Evolutionary conservation across 2,888 invertebrate species (phyloP), one percentile per base, ranked within the genome.

Genomic region (Lordiphosa fenestrarum): DNA sequence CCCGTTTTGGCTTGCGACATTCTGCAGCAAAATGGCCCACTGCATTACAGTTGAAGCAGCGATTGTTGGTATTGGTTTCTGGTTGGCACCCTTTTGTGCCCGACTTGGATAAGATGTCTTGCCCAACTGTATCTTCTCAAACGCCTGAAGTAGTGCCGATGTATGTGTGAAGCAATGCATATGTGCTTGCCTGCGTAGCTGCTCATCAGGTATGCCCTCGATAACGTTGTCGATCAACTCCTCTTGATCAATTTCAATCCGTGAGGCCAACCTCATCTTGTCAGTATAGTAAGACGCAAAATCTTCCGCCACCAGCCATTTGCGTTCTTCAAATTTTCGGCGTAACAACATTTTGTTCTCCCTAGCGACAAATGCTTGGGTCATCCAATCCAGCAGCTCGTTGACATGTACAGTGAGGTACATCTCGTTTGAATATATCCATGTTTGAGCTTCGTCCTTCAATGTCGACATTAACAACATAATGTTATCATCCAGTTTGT

Each of bases 381-480:
- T 21, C 19, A 23, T 15, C 15, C 15, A 6, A 0, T 3, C 21
- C 6, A 48, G 13, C 9, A 37, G n/a, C 6, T 48, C 21, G 2
- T 9, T n/a, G 12, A 15, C 6, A 5, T n/a, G 40, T 10, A 40
- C 2, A 2, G 40, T 9, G 4, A 21, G 4, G 19, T 6, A 2
- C 21, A 19, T n/a, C 40, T 4, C 19, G 1, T 40, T n/a, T 3
- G 40, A 21, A 40, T 40, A n/a, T 4, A 40, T 5, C 30, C 30
- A 38, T 5, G 21, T 12, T 13, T 13, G 13, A 7, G 49, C 10
- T 5, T 6, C 13, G 15, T 38, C 25, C 3, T 49, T 49, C 6
- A 49, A 25, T 6, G 38, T 49, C 0, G 25, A 49, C 48, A 49
- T 38, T 9, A 38, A 9, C 7, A 49, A 6, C 25, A 49, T 38